Percentiles rank a stretch among this genome's conserved stretches.
Evolutionary conservation across 2,888 invertebrate genomes (phyloP).

Genomic region (Lamproptera curius): DNA sequence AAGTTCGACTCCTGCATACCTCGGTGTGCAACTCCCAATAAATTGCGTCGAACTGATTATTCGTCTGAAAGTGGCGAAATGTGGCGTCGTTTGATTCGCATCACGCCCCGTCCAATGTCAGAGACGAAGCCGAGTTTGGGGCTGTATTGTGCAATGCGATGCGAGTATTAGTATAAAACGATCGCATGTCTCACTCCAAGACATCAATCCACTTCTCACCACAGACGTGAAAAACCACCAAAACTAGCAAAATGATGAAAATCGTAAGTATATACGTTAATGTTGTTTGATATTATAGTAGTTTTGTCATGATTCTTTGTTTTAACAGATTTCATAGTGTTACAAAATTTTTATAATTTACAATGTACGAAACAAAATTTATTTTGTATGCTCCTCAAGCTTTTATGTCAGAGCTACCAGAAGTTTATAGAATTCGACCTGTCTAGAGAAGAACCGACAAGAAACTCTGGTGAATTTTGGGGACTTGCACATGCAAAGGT

Average conservation of each 20-base stretch:
- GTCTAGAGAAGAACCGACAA: too few species aligned
- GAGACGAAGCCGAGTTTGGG: slow-evolving; percentile 44
- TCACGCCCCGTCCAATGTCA: slow-evolving; percentile 68
- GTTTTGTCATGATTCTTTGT: too few species aligned
- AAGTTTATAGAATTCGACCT: too few species aligned
- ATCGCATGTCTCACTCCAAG: slow-evolving; percentile 31
- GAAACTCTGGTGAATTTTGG: too few species aligned
- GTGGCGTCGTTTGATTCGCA: slow-evolving; percentile 41
- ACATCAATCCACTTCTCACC: slow-evolving; percentile 49
- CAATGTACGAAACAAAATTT: too few species aligned
- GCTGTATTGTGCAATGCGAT: slow-evolving; percentile 43
- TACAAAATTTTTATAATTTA: too few species aligned
- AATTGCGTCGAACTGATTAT: slow-evolving; percentile 32
- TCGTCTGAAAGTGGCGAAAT: slow-evolving; percentile 37
- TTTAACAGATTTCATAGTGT: too few species aligned
- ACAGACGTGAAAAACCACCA: slow-evolving; percentile 42
- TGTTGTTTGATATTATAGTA: too few species aligned
- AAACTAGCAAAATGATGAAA: slow-evolving; percentile 63
- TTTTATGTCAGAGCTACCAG: too few species aligned
- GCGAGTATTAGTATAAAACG: slow-evolving; percentile 51
- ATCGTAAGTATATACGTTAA: slow-evolving; percentile 64
- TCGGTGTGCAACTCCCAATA: slow-evolving; percentile 8
- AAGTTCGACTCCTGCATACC: slow-evolving; percentile 1
- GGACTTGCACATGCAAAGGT: too few species aligned
- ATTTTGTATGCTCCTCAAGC: too few species aligned